Evolutionary conservation across 2,113 vertebrate species (phyloP).

Genomic region (Corynorhinus townsendii): DNA sequence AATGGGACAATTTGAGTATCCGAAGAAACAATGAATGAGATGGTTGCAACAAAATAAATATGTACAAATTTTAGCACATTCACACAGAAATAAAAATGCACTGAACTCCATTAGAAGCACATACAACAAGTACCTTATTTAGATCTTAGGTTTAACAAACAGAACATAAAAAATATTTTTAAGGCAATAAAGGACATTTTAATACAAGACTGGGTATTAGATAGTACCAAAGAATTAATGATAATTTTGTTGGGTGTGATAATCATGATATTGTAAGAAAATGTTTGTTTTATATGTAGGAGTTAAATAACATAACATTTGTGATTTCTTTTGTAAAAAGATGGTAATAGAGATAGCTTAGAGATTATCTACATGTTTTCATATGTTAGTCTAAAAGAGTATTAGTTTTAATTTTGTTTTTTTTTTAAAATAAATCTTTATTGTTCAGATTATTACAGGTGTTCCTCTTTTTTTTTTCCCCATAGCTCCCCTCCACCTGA

Average conservation of each 20-base stretch:
- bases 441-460: too few relatives aligned
- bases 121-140: not conserved
- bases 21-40: not conserved
- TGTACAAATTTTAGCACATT: not conserved
- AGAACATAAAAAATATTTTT: not conserved
- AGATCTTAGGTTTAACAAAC: not conserved
- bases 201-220: not conserved
- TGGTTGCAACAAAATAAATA: not conserved
- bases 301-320: constrained; percentile 13
- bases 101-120: not conserved
- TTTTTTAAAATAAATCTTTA: too few relatives aligned
- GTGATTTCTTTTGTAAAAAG: not conserved
- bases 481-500: too few relatives aligned
- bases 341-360: not conserved
- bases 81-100: not conserved
- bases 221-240: not conserved
- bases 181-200: not conserved
- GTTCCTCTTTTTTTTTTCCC: too few relatives aligned
- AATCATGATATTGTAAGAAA: not conserved
- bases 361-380: not conserved
- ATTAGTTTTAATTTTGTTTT: constrained; percentile 25
- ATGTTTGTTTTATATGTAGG: not conserved
- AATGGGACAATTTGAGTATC: not conserved
- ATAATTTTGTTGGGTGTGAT: not conserved
- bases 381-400: not conserved